A percentile compares a stretch with the other conserved stretches of the same genome.
phyloP scores from a whole-genome alignment of 2,888 invertebrate genomes.

The Octodonta nipae region DNA sequence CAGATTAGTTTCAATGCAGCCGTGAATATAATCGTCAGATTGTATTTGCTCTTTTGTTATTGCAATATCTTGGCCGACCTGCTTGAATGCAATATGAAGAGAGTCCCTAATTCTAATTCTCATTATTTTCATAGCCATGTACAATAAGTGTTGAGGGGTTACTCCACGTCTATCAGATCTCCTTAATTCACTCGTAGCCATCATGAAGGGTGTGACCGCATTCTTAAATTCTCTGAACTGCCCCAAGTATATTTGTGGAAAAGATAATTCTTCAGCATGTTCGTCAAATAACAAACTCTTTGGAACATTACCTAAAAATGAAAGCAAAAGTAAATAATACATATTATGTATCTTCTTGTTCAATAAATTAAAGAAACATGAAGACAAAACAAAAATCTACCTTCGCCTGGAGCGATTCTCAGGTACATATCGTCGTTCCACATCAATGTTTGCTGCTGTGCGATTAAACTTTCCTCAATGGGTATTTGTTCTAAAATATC shows the following conservation, averaged over 20 bases:
- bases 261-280: slow-evolving; percentile 1
- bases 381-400: no score
- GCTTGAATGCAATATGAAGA: slow-evolving; percentile 1
- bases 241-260: neutral
- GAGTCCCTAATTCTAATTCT: slow-evolving; percentile 1
- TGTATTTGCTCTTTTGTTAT: neutral
- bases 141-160: slow-evolving; percentile 1
- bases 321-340: no score
- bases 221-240: neutral
- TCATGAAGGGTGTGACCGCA: neutral
- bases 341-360: no score
- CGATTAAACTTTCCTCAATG: slow-evolving; percentile 3
- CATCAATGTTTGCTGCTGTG: slow-evolving; percentile 2
- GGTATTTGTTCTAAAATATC: neutral
- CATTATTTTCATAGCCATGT: slow-evolving; percentile 3
- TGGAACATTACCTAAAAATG: neutral
- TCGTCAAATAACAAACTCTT: neutral
- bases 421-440: slow-evolving; percentile 2
- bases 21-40: neutral
- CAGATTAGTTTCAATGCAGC: slow-evolving; percentile 2
- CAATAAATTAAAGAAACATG: no score
- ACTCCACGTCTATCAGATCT: slow-evolving; percentile 3
- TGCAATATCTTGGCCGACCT: neutral
- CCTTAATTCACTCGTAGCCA: slow-evolving; percentile 1
- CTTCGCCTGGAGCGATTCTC: neutral